These are phyloP conservation scores for Hyles vespertilio DNA, from an alignment of 1,140 invertebrate genomes.

Conservation along the genomic window DNA sequence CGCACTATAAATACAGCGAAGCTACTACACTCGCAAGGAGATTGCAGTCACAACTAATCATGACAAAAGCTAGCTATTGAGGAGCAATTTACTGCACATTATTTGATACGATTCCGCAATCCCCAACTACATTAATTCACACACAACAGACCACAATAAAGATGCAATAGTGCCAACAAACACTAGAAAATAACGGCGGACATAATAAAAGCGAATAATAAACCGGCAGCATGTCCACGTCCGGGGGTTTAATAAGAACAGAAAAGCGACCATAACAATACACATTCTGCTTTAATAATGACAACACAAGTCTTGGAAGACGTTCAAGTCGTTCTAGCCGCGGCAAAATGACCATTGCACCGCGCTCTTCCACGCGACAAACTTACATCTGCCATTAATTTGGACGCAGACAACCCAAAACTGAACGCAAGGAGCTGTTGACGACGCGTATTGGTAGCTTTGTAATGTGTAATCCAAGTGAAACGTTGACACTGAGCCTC, in stretches of 20 bases:
- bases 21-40: too few species aligned
- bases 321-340: slow-evolving; percentile 44
- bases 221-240: slow-evolving; percentile 14
- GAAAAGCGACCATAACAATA: slow-evolving; percentile 54
- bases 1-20: too few species aligned
- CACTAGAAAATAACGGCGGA: slow-evolving; percentile 4
- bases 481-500: slow-evolving; percentile 62
- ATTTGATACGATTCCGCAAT: too few species aligned
- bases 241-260: slow-evolving; percentile 43
- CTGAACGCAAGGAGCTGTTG: not conserved
- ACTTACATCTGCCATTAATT: not conserved
- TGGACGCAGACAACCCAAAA: not conserved
- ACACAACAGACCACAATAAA: not conserved
- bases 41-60: too few species aligned
- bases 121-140: too few species aligned
- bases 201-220: slow-evolving; percentile 17
- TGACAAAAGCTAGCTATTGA: too few species aligned
- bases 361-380: slow-evolving; percentile 22
- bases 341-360: slow-evolving; percentile 54
- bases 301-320: slow-evolving; percentile 53
- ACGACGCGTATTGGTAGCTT: slow-evolving; percentile 11
- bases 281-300: slow-evolving; percentile 59
- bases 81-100: too few species aligned
- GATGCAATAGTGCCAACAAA: too few species aligned
- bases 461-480: slow-evolving; percentile 54